Evolutionary conservation across 2,888 invertebrate species (phyloP).

Genomic region (Apamea epomidion): DNA sequence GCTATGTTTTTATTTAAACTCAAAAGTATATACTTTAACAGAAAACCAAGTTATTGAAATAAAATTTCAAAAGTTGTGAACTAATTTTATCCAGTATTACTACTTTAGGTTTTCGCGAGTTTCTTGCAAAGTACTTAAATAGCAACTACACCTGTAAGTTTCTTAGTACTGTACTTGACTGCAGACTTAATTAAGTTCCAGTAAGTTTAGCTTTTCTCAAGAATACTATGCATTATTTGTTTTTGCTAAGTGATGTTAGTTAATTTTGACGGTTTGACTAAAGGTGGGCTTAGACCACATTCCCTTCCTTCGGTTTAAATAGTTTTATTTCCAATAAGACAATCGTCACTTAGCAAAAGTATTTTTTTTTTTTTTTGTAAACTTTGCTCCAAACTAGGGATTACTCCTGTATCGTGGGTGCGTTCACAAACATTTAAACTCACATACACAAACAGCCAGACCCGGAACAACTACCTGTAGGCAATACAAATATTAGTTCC

Average conservation of each 20-base stretch:
- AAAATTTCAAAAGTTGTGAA: conserved; percentile 28
- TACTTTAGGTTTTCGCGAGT: conserved; percentile 21
- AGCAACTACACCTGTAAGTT: conserved; percentile 48
- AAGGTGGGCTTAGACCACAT: not conserved
- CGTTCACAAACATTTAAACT: no score
- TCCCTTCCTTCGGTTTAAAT: not conserved
- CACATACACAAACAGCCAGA: no score
- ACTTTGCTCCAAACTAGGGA: no score
- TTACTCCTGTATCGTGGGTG: no score
- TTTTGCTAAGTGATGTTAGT: conserved; percentile 1
- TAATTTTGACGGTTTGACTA: conserved; percentile 1
- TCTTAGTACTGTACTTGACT: conserved; percentile 46
- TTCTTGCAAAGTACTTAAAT: conserved; percentile 16
- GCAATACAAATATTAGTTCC: no score
- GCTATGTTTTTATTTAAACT: not conserved
- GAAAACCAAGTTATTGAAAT: conserved; percentile 35
- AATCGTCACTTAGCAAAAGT: not conserved
- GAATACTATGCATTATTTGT: conserved; percentile 1
- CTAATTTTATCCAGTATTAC: conserved; percentile 18
- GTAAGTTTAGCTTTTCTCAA: conserved; percentile 11
- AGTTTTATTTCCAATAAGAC: not conserved
- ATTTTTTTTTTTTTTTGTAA: no score
- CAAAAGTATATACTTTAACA: not conserved
- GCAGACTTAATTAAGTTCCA: conserved; percentile 33
- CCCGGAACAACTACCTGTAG: no score